A percentile compares a stretch with the other conserved stretches of the same genome.
Conservation (phyloP, 1,140 invertebrate species). For the Eupeodes corollae region DNA sequence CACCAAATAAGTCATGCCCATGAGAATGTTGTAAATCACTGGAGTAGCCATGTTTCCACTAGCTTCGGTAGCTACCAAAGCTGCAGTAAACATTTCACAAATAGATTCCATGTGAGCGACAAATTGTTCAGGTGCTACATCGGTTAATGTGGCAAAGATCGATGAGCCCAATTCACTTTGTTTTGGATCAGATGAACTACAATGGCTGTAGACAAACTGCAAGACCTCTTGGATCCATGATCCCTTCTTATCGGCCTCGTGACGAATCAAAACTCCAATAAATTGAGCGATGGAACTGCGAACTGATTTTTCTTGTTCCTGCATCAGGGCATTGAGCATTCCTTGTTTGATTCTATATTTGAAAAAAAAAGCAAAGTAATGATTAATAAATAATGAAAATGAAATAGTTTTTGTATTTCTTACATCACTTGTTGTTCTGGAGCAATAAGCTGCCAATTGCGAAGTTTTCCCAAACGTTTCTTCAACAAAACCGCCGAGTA, state of each 20-base stretch:
- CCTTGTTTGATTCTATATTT: conserved; percentile 45
- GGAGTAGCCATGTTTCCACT: conserved; percentile 20
- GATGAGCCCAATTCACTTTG: conserved; percentile 32
- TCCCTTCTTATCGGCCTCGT: conserved; percentile 50
- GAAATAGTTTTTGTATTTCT: conserved; percentile 7
- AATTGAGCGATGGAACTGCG: conserved; percentile 53
- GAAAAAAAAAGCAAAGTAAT: conserved; percentile 4
- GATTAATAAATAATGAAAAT: not conserved
- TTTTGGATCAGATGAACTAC: conserved; percentile 19
- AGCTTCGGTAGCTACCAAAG: conserved; percentile 17
- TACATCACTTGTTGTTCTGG: conserved; percentile 41
- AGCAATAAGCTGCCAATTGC: conserved; percentile 49
- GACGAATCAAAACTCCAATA: conserved; percentile 55
- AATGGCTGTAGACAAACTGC: conserved; percentile 44
- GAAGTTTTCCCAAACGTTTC: conserved; percentile 46
- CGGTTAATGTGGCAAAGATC: conserved; percentile 25
- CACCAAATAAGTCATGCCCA: conserved; percentile 22
- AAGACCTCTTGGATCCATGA: conserved; percentile 56
- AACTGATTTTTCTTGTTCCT: conserved; percentile 50
- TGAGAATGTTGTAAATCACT: conserved; percentile 23
- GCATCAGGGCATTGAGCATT: conserved; percentile 45
- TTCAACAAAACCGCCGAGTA: conserved; percentile 53
- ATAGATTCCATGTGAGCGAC: conserved; percentile 27
- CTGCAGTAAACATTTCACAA: conserved; percentile 20
- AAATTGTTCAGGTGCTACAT: conserved; percentile 33